Base-by-base conservation (phyloP, 1,140 invertebrate species). In the Ganaspis sp. region DNA sequence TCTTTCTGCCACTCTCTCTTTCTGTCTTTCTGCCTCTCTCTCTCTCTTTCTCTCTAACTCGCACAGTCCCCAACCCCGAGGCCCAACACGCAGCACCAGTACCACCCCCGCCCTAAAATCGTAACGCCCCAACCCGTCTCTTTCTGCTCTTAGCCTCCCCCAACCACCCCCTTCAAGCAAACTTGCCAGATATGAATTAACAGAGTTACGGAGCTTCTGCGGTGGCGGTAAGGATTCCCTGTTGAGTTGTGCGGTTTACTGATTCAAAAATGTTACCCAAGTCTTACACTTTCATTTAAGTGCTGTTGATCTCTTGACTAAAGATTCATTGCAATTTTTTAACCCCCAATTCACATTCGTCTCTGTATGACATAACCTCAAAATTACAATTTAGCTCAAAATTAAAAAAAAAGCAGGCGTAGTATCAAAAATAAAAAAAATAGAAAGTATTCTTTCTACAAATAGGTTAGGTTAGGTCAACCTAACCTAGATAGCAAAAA, bases 181-280 rank as follows among this genome's bases (percentile, higher is more conserved):
- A 88, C 86, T 90, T 90, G 86, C 85, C 80, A 87, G 88, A 90
- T 91, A 90, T 90, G 90, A 91, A 91, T 91, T 91, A 90, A 91
- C 90, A 85, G 88, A 90, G 88, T 90, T 91, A 89, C 87, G 85
- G 88, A 90, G 89, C 85, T 88, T 87, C 84, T 82, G 84, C 82
- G 83, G 83, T 81, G 78, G 58, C 12, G 23, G 23, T 26, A 77
- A 69, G 75, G 54, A 72, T 69, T 82, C 81, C 81, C 77, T 71
- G 70, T 78, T 84, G 85, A 88, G 88, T 88, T 88, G 87, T 87
- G 87, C 86, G 85, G 87, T 85, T 89, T 90, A 88, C 85, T 84
- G 84, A 87, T 82, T 88, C 85, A 81, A 87, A 85, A 89, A 88
- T 88, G 84, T 87, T 86, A 84, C 81, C 72, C 77, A 69, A 72